Percentiles rank a stretch among this genome's conserved stretches.
These are phyloP conservation scores for Scaptomyza cyrtandrae DNA, from an alignment of 2,888 invertebrate genomes.

Conservation along the genomic window DNA sequence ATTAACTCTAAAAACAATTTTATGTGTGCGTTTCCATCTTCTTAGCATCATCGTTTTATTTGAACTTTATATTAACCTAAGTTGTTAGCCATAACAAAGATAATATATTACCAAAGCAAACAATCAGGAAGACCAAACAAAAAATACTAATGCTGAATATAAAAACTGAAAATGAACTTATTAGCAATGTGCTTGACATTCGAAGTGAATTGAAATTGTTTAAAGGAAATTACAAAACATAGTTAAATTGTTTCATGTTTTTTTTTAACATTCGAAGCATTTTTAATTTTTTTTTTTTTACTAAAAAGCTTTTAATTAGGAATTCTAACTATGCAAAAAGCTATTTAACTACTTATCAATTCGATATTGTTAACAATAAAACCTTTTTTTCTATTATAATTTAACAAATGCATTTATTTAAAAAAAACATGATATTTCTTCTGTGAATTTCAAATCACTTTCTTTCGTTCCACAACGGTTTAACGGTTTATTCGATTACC, in stretches of 20 bases:
- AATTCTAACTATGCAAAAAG: constrained; percentile 39
- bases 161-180: no score
- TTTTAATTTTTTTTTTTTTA: neutral
- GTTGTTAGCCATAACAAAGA: constrained; percentile 6
- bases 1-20: constrained; percentile 75
- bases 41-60: constrained; percentile 8
- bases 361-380: constrained; percentile 19
- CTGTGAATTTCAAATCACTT: neutral
- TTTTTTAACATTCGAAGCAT: no score
- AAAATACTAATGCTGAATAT: neutral
- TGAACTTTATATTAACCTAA: constrained; percentile 29
- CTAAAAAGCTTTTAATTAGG: constrained; percentile 12
- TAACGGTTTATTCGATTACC: neutral
- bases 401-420: constrained; percentile 37
- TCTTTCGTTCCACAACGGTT: neutral
- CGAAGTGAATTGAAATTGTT: neutral
- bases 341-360: constrained; percentile 13
- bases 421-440: constrained; percentile 36
- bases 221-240: constrained; percentile 19
- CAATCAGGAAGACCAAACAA: constrained; percentile 4
- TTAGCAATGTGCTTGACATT: no score
- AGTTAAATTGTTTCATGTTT: constrained; percentile 2
- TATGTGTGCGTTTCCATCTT: constrained; percentile 56
- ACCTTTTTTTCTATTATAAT: constrained; percentile 9
- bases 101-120: neutral